phyloP scores from a whole-genome alignment of 2,888 invertebrate genomes.

The Agrypnus murinus region DNA sequence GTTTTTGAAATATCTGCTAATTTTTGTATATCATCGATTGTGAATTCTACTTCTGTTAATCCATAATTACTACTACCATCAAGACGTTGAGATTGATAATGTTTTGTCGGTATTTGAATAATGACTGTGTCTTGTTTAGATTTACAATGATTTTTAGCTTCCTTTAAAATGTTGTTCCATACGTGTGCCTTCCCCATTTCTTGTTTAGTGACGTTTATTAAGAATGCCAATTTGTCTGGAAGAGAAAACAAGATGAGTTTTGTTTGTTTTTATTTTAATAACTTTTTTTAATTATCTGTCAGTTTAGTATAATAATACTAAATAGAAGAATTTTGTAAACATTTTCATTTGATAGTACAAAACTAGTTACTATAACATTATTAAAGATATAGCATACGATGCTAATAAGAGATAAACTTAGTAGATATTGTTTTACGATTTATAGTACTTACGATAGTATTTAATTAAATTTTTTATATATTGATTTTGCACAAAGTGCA shows the following conservation, averaged over 20 bases:
- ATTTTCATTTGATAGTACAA: too few relatives aligned
- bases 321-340: too few relatives aligned
- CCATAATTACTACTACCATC: conserved; percentile 50
- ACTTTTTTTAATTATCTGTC: too few relatives aligned
- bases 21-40: conserved; percentile 64
- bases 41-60: conserved; percentile 63
- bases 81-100: conserved; percentile 53
- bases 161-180: conserved; percentile 67
- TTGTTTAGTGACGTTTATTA: conserved; percentile 64
- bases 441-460: too few relatives aligned
- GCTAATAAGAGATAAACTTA: too few relatives aligned
- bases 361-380: too few relatives aligned
- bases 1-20: conserved; percentile 49
- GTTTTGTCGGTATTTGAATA: conserved; percentile 65
- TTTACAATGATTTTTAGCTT: conserved; percentile 65
- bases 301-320: too few relatives aligned
- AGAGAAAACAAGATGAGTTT: conserved; percentile 23
- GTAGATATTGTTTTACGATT: too few relatives aligned
- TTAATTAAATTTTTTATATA: too few relatives aligned
- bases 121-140: conserved; percentile 66
- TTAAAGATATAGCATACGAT: too few relatives aligned
- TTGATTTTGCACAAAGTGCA: too few relatives aligned
- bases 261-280: too few relatives aligned
- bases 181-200: conserved; percentile 62
- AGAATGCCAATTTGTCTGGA: conserved; percentile 65